phyloP scores from a whole-genome alignment of 2,797 vertebrate species.

The Cossypha caffra region DNA sequence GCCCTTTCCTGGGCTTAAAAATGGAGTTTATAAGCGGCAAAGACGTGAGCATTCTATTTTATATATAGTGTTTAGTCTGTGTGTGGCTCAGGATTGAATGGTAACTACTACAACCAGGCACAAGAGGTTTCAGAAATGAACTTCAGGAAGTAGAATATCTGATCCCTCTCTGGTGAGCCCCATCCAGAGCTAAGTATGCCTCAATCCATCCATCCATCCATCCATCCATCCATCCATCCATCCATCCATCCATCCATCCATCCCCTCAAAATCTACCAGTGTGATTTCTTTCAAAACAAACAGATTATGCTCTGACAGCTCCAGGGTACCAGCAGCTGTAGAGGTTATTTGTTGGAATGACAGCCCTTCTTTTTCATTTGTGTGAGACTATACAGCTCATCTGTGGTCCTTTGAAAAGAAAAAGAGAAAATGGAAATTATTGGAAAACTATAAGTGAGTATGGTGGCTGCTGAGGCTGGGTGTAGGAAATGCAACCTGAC shows the following conservation, averaged over 20 bases:
- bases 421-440: not conserved
- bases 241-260: not conserved
- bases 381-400: not conserved
- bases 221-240: too few relatives aligned
- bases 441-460: not conserved
- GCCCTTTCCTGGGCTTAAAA: not conserved
- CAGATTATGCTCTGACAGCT: not conserved
- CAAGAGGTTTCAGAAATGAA: not conserved
- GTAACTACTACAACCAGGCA: not conserved
- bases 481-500: not conserved
- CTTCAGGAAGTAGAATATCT: not conserved
- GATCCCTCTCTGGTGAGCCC: not conserved
- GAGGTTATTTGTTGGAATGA: not conserved
- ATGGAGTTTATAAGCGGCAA: not conserved
- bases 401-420: not conserved
- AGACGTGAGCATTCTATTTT: not conserved
- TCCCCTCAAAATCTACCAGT: not conserved
- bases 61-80: not conserved
- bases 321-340: not conserved
- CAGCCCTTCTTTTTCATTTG: not conserved
- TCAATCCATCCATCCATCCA: not conserved
- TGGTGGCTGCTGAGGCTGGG: not conserved
- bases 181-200: not conserved
- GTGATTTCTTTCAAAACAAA: not conserved
- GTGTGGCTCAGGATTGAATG: not conserved